These are phyloP conservation scores for Gobius niger DNA, from an alignment of 2,113 vertebrate genomes.

Conservation along the genomic window DNA sequence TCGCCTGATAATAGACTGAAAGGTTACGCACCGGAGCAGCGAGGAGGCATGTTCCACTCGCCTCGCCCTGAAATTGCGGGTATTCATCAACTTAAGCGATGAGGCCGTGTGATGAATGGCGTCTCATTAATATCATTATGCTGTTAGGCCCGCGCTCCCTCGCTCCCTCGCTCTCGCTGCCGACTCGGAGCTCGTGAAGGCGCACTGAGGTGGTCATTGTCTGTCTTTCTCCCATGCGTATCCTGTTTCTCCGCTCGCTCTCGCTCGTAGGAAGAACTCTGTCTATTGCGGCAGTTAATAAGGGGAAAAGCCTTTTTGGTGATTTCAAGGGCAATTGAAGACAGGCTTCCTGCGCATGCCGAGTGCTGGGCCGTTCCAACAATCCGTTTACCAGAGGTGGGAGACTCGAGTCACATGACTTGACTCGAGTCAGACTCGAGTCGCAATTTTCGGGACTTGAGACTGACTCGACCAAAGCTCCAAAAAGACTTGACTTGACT, in stretches of 20 bases:
- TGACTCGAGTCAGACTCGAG: no score
- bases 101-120: slow-evolving; percentile 67
- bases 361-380: neutral
- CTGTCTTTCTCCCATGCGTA: neutral
- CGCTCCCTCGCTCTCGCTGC: slow-evolving; percentile 21
- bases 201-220: neutral
- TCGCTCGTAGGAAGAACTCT: neutral
- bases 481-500: no score
- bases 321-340: neutral
- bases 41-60: slow-evolving; percentile 61
- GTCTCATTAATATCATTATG: slow-evolving; percentile 72
- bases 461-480: no score
- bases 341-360: neutral
- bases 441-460: no score
- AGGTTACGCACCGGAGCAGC: slow-evolving; percentile 60
- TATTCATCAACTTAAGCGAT: slow-evolving; percentile 75
- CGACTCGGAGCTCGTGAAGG: slow-evolving; percentile 10
- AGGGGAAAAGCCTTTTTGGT: neutral
- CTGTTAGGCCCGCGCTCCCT: slow-evolving; percentile 52
- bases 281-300: neutral
- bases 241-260: neutral
- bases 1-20: slow-evolving; percentile 53
- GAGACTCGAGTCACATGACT: no score
- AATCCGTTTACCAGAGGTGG: neutral
- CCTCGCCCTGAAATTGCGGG: slow-evolving; percentile 67